These are phyloP conservation scores for Neopelma chrysocephalum DNA, from an alignment of 2,797 vertebrate genomes.

Conservation along the genomic window DNA sequence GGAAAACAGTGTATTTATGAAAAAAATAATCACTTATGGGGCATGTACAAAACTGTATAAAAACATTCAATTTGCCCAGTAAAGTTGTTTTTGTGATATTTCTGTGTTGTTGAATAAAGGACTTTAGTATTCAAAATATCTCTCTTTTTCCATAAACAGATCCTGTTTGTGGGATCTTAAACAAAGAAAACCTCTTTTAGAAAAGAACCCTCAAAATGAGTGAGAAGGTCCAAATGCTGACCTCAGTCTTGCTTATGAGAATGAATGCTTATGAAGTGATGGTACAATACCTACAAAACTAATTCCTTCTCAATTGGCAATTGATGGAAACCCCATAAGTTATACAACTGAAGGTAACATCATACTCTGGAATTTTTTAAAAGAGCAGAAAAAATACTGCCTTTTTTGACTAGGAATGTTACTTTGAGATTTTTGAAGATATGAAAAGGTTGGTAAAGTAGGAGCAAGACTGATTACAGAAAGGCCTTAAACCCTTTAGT, in stretches of 20 bases:
- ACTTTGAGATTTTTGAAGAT: background rate
- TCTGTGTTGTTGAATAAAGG: constrained; percentile 88
- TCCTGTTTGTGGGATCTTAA: constrained; percentile 75
- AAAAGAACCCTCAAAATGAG: constrained; percentile 44
- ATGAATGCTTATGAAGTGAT: constrained; percentile 51
- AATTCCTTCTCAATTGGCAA: constrained; percentile 32
- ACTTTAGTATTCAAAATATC: constrained; percentile 85
- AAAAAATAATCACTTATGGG: constrained; percentile 83
- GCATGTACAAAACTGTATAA: constrained; percentile 87
- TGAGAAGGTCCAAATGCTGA: constrained; percentile 3
- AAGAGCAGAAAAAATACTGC: background rate
- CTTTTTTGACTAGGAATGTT: background rate
- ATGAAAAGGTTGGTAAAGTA: background rate
- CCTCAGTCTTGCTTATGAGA: background rate
- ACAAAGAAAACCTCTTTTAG: constrained; percentile 38
- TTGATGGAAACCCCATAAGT: constrained; percentile 7
- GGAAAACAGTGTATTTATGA: constrained; percentile 86
- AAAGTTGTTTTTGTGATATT: constrained; percentile 88
- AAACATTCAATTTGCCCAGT: constrained; percentile 82
- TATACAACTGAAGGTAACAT: background rate
- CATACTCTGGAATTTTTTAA: background rate
- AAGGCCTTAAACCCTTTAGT: background rate
- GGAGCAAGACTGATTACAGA: background rate
- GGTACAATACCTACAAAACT: background rate
- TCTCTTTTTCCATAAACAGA: constrained; percentile 79